Evolutionary conservation across 1,140 invertebrate genomes (phyloP).

Genomic region (Dolichoris vasculosae): DNA sequence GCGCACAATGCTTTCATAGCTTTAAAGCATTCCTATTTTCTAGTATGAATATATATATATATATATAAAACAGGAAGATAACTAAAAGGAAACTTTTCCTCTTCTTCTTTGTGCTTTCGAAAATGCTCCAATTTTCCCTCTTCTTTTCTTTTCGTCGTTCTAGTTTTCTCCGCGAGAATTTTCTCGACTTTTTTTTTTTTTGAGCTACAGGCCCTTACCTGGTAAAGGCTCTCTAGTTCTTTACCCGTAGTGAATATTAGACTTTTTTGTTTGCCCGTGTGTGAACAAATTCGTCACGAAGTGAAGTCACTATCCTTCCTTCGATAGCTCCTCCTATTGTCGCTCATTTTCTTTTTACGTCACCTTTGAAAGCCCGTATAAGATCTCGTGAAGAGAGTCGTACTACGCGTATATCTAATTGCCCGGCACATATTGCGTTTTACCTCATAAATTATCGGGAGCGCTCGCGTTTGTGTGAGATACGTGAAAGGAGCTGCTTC

Average conservation of each 20-base stretch:
- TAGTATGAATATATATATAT: too few relatives aligned
- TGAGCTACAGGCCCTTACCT: not conserved
- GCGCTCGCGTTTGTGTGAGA: not conserved
- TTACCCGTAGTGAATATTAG: not conserved
- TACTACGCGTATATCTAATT: not conserved
- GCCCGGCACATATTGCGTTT: slow-evolving; percentile 22
- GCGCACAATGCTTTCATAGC: not conserved
- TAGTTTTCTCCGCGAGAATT: not conserved
- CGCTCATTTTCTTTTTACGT: not conserved
- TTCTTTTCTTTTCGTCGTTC: not conserved
- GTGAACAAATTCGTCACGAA: slow-evolving; percentile 60
- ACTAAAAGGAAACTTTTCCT: not conserved
- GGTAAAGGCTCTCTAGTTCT: not conserved
- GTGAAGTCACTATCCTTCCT: slow-evolving; percentile 8
- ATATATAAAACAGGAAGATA: not conserved
- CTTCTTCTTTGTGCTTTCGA: not conserved
- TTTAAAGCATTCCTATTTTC: not conserved
- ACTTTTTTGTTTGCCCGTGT: slow-evolving; percentile 22
- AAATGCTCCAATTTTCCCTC: slow-evolving; percentile 3
- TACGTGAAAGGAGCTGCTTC: slow-evolving; percentile 19
- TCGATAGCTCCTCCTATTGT: slow-evolving; percentile 9
- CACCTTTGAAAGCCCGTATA: not conserved
- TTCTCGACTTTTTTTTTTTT: not conserved
- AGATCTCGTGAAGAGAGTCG: slow-evolving; percentile 28
- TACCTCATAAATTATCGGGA: slow-evolving; percentile 54